These are phyloP conservation scores for Pissodes strobi DNA, from an alignment of 1,140 invertebrate genomes.

Conservation along the genomic window DNA sequence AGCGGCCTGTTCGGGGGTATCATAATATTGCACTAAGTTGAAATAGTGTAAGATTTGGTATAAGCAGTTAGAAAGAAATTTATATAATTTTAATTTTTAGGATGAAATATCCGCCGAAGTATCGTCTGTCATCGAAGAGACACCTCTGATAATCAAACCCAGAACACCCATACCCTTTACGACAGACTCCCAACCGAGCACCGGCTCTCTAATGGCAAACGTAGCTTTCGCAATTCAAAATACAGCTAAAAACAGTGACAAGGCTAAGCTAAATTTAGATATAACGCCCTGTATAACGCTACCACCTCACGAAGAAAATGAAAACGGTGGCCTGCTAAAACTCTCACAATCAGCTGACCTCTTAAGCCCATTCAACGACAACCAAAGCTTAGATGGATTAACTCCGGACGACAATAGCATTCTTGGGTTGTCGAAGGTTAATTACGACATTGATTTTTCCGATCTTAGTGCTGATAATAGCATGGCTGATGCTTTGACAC, in stretches of 20 bases:
- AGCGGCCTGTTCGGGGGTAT: too few relatives aligned
- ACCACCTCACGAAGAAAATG: too few relatives aligned
- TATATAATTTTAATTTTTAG: too few relatives aligned
- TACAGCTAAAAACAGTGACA: constrained; percentile 59
- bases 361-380: constrained; percentile 44
- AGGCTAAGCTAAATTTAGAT: constrained; percentile 46
- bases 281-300: constrained; percentile 42
- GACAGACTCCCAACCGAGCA: constrained; percentile 56
- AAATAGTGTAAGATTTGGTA: too few relatives aligned
- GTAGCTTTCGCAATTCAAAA: constrained; percentile 35
- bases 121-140: constrained; percentile 66
- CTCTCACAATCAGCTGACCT: constrained; percentile 25
- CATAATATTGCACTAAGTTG: too few relatives aligned
- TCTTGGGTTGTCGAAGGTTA: constrained; percentile 67
- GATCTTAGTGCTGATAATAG: constrained; percentile 72
- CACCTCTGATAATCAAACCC: constrained; percentile 73
- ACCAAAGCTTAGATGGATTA: constrained; percentile 58
- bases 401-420: constrained; percentile 64
- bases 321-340: background rate
- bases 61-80: too few relatives aligned
- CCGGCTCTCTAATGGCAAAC: constrained; percentile 54
- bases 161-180: constrained; percentile 66
- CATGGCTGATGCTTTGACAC: constrained; percentile 63
- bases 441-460: constrained; percentile 73
- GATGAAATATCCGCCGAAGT: constrained; percentile 71